A percentile compares a stretch with the other conserved stretches of the same genome.
phyloP scores from a whole-genome alignment of 92 coral and sea anemone species.

The Parazoanthus darwini region DNA sequence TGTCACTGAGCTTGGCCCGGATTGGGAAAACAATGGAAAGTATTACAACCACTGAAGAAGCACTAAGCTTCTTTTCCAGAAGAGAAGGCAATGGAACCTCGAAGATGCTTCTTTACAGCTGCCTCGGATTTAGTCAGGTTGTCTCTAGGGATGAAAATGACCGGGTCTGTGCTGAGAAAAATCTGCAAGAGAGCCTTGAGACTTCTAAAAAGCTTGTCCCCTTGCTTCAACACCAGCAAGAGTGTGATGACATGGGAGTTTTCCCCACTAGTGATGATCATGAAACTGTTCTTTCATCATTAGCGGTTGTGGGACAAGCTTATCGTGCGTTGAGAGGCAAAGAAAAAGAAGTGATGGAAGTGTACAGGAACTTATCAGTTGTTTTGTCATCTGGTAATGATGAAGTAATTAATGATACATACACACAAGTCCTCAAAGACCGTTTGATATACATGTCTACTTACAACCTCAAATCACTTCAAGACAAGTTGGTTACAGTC shows the following conservation, averaged over 20 bases:
- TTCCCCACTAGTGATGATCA: neutral
- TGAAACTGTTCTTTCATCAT: neutral
- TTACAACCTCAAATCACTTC: neutral
- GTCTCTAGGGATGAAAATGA: neutral
- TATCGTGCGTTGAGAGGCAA: neutral
- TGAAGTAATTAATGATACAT: neutral
- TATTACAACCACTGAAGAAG: too few species aligned
- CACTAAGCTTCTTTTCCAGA: neutral
- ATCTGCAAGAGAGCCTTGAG: neutral
- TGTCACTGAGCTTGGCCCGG: neutral
- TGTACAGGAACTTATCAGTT: neutral
- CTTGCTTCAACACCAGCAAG: neutral
- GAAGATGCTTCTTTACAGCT: slow-evolving; percentile 18
- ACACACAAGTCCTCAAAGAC: neutral
- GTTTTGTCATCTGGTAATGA: neutral
- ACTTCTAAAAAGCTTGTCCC: neutral
- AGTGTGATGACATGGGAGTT: too few species aligned
- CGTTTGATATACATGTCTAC: neutral
- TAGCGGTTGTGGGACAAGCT: slow-evolving; percentile 21
- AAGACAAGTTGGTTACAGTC: neutral
- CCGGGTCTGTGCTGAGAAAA: neutral
- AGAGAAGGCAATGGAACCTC: neutral
- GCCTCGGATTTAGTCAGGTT: slow-evolving; percentile 5
- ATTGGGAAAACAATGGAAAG: neutral
- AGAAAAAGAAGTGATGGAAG: slow-evolving; percentile 4